Evolutionary conservation across 2,113 vertebrate species (phyloP).

Genomic region (Arothron firmamentum): DNA sequence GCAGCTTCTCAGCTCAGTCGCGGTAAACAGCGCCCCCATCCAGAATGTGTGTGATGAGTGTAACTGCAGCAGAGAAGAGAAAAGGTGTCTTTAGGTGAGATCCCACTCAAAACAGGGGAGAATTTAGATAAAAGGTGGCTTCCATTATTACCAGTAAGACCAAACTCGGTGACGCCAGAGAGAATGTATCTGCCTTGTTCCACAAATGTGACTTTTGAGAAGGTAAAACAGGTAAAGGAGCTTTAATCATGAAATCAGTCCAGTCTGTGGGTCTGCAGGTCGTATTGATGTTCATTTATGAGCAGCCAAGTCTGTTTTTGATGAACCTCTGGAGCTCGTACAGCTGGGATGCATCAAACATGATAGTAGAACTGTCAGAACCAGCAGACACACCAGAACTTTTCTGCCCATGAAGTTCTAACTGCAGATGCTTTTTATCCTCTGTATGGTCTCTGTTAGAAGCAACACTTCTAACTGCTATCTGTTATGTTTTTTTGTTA

Average conservation of each 20-base stretch:
- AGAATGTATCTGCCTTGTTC: too few relatives aligned
- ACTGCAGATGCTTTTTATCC: too few relatives aligned
- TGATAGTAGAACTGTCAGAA: too few relatives aligned
- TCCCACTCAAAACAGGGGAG: background rate
- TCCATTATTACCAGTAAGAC: background rate
- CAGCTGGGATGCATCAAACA: too few relatives aligned
- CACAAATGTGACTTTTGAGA: background rate
- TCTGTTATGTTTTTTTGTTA: too few relatives aligned
- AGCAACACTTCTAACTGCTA: too few relatives aligned
- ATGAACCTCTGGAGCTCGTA: too few relatives aligned
- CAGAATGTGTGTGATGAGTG: conserved; percentile 1
- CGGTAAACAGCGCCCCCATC: conserved; percentile 55
- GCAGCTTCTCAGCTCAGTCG: background rate
- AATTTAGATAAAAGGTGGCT: background rate
- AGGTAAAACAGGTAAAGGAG: background rate
- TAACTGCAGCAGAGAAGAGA: conserved; percentile 17
- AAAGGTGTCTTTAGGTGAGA: background rate
- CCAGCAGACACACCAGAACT: background rate
- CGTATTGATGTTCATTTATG: too few relatives aligned
- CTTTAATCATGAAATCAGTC: background rate
- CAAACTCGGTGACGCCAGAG: background rate
- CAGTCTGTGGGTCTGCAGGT: background rate
- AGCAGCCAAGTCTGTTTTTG: too few relatives aligned
- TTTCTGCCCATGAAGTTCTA: background rate
- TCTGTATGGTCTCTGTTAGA: too few relatives aligned